Percentiles rank a stretch among this genome's conserved stretches.
phyloP scores from a whole-genome alignment of 2,888 invertebrate genomes.

The Caenorhabditis japonica region DNA sequence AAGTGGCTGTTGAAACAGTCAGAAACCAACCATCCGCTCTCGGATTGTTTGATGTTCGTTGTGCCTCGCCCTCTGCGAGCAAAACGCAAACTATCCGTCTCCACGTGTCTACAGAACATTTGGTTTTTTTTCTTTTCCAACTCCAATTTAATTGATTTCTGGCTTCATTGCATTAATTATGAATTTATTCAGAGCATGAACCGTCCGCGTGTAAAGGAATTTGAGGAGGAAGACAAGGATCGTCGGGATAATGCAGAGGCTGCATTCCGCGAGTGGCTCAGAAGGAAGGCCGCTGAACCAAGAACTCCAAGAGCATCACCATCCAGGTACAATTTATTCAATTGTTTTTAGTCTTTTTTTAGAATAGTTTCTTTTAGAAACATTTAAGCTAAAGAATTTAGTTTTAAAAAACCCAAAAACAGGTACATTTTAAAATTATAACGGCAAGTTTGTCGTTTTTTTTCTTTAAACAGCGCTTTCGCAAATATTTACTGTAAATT shows the following conservation, averaged over 20 bases:
- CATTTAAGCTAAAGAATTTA: not conserved
- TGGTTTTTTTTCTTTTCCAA: too few species aligned
- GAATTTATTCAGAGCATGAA: slow-evolving; percentile 66
- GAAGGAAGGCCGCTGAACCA: slow-evolving; percentile 60
- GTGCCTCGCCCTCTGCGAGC: slow-evolving; percentile 16
- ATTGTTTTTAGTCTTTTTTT: slow-evolving; percentile 12
- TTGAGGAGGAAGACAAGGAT: slow-evolving; percentile 62
- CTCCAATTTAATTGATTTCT: too few species aligned
- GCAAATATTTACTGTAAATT: too few species aligned
- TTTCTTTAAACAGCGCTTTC: too few species aligned
- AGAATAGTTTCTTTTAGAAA: not conserved
- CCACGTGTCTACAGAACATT: not conserved
- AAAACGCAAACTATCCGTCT: slow-evolving; percentile 27
- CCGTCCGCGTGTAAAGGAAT: slow-evolving; percentile 54
- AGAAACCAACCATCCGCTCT: not conserved
- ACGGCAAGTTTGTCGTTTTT: too few species aligned
- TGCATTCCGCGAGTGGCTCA: slow-evolving; percentile 66
- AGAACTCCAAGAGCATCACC: slow-evolving; percentile 62
- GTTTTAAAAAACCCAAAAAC: not conserved
- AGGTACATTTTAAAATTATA: not conserved
- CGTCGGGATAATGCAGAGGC: slow-evolving; percentile 61
- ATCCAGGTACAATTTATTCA: too few species aligned
- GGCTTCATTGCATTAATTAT: too few species aligned
- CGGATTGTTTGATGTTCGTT: slow-evolving; percentile 43
- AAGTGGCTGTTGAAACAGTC: slow-evolving; percentile 41